Conservation (phyloP, 2,113 vertebrate species). For the Heliornis fulica region DNA sequence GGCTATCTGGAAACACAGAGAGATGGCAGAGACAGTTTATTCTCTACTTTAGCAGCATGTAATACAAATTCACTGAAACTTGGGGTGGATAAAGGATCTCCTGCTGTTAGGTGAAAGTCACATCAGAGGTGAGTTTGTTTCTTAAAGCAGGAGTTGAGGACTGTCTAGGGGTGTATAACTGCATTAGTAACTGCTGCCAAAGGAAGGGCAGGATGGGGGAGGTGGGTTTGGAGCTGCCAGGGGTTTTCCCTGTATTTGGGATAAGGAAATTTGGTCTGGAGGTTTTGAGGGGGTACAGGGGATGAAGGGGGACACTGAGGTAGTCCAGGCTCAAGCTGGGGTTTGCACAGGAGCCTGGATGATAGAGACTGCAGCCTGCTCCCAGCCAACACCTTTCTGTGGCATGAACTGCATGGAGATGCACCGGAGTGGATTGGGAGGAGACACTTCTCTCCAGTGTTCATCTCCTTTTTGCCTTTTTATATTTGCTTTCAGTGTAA, state of each 20-base stretch:
- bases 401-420: accelerated
- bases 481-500: not conserved
- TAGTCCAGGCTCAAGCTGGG: accelerated
- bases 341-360: not conserved
- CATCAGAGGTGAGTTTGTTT: not conserved
- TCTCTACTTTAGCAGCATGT: not conserved
- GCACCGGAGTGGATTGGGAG: not conserved
- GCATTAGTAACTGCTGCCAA: not conserved
- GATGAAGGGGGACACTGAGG: not conserved
- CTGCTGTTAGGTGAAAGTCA: not conserved
- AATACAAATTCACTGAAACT: not conserved
- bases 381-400: not conserved
- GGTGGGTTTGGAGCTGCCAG: not conserved
- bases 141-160: not conserved
- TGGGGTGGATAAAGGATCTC: not conserved
- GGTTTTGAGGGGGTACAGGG: not conserved
- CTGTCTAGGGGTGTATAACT: not conserved
- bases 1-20: not conserved
- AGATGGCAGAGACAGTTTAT: not conserved
- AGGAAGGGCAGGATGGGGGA: not conserved
- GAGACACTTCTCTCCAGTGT: not conserved
- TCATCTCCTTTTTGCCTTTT: not conserved
- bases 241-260: not conserved
- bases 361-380: not conserved
- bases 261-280: not conserved